phyloP scores from a whole-genome alignment of 2,888 invertebrate genomes.

The Zonitis immaculata region DNA sequence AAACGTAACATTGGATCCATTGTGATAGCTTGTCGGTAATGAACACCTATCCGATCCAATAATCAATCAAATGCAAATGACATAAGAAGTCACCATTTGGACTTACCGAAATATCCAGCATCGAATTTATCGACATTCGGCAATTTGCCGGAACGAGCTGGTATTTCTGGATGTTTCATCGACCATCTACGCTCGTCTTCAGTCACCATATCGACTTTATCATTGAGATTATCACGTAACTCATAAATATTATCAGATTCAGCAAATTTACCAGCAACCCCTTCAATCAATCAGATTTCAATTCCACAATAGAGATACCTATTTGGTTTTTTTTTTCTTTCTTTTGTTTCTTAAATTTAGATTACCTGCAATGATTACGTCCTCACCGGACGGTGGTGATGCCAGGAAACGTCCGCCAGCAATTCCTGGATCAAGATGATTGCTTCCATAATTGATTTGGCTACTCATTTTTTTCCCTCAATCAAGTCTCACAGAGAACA shows the following conservation, averaged over 20 bases:
- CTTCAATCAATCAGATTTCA: too few relatives aligned
- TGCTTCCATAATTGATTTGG: too few relatives aligned
- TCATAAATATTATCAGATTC: slow-evolving; percentile 69
- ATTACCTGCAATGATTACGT: slow-evolving; percentile 60
- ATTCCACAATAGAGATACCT: too few relatives aligned
- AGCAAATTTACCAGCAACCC: slow-evolving; percentile 68
- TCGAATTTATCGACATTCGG: slow-evolving; percentile 53
- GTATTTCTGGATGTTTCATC: slow-evolving; percentile 55
- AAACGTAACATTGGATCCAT: slow-evolving; percentile 57
- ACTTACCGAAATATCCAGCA: slow-evolving; percentile 52
- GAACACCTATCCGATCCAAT: slow-evolving; percentile 8
- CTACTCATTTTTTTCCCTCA: too few relatives aligned
- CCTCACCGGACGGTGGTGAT: slow-evolving; percentile 55
- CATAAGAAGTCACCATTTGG: too few relatives aligned
- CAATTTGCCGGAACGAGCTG: slow-evolving; percentile 63
- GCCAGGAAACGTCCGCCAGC: neutral
- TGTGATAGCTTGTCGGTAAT: slow-evolving; percentile 58
- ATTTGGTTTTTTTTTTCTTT: too few relatives aligned
- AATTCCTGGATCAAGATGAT: slow-evolving; percentile 27
- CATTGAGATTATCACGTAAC: slow-evolving; percentile 64
- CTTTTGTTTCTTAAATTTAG: too few relatives aligned
- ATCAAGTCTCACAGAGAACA: too few relatives aligned
- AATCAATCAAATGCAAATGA: neutral
- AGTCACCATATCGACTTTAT: slow-evolving; percentile 79
- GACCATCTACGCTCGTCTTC: slow-evolving; percentile 75